These are phyloP conservation scores for Exaiptasia diaphana DNA, from an alignment of 64 coral and sea anemone genomes.

Conservation along the genomic window DNA sequence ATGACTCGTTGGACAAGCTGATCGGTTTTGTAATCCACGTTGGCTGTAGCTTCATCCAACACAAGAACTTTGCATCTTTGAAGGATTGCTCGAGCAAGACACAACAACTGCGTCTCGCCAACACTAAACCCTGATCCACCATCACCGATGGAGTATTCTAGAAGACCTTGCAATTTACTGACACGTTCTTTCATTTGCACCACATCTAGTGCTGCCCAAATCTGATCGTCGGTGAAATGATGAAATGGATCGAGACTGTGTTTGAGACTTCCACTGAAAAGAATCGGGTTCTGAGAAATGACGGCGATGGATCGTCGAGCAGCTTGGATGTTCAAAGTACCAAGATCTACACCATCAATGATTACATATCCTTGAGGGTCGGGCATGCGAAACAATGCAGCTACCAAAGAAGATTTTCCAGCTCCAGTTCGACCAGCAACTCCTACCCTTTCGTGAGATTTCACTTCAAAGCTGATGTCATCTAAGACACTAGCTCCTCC, in stretches of 20 bases:
- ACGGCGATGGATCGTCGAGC: constrained; percentile 57
- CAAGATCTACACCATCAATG: constrained; percentile 49
- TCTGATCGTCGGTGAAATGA: constrained; percentile 6
- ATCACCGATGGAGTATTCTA: constrained; percentile 26
- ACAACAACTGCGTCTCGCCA: constrained; percentile 52
- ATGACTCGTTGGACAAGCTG: constrained; percentile 39
- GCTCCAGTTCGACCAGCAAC: constrained; percentile 66
- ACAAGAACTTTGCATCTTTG: constrained; percentile 28
- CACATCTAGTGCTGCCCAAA: constrained; percentile 55
- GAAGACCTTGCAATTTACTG: background rate
- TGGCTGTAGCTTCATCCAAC: constrained; percentile 58
- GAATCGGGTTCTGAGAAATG: constrained; percentile 64
- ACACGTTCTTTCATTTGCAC: constrained; percentile 41
- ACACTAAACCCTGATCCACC: constrained; percentile 45
- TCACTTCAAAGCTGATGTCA: background rate
- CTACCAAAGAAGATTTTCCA: constrained; percentile 64
- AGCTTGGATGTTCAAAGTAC: constrained; percentile 21
- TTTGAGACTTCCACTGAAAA: constrained; percentile 49
- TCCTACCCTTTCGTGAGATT: constrained; percentile 3
- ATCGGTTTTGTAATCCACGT: constrained; percentile 55
- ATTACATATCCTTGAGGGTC: constrained; percentile 36
- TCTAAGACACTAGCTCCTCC: background rate
- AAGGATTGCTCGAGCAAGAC: constrained; percentile 41
- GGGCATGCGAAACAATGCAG: constrained; percentile 68
- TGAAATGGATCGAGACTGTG: constrained; percentile 47